phyloP scores from a whole-genome alignment of 2,797 vertebrate genomes.

The Anguilla megastoma region DNA sequence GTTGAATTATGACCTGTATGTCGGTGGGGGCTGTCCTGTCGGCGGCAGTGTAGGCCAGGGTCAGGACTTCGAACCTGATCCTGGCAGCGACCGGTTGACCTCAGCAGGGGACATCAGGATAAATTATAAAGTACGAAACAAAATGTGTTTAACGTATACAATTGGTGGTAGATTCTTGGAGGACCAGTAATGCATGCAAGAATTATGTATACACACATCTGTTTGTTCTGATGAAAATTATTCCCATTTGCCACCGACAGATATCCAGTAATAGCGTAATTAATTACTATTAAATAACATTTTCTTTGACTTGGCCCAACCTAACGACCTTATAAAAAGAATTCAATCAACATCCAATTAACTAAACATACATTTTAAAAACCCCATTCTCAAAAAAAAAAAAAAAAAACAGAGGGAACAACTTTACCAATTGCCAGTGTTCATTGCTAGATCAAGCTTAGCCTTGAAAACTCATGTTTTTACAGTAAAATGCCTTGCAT shows the following conservation, averaged over 20 bases:
- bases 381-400: background rate
- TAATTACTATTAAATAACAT: conserved; percentile 7
- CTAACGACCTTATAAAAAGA: background rate
- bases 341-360: conserved; percentile 23
- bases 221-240: background rate
- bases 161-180: background rate
- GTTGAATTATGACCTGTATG: no score
- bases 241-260: background rate
- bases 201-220: background rate
- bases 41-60: no score
- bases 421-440: background rate
- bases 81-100: no score
- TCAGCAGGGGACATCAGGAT: background rate
- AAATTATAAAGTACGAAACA: background rate
- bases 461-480: conserved; percentile 5
- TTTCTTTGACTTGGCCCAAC: conserved; percentile 4
- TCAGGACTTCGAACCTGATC: no score
- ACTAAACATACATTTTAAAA: conserved; percentile 16
- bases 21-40: no score
- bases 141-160: background rate
- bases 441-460: background rate
- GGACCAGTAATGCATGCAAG: background rate
- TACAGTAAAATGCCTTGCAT: conserved; percentile 10
- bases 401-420: background rate
- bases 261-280: background rate